A percentile compares a stretch with the other conserved stretches of the same genome.
Evolutionary conservation across 2,113 vertebrate species (phyloP).

Genomic region (Rhadina sibilatrix): DNA sequence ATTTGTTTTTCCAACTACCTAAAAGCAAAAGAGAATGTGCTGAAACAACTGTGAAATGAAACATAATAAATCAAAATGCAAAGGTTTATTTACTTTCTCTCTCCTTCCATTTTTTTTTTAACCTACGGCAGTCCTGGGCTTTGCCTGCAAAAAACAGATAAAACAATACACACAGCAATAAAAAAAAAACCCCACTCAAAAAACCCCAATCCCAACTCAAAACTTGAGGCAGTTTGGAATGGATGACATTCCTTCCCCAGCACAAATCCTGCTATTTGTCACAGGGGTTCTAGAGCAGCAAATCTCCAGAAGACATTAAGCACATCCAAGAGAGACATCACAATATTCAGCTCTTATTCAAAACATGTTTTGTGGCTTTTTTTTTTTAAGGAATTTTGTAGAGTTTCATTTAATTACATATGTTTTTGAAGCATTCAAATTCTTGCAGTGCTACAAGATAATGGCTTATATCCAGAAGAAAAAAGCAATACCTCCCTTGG

Average conservation of each 20-base stretch:
- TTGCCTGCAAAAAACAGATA: not conserved
- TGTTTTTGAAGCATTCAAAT: not conserved
- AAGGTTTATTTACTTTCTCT: not conserved
- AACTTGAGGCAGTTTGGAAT: not conserved
- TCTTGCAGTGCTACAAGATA: not conserved
- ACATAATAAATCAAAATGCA: slow-evolving; percentile 22
- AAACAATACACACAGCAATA: not conserved
- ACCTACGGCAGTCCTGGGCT: not conserved
- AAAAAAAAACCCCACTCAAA: not conserved
- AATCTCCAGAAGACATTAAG: not conserved
- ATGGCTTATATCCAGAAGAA: not conserved
- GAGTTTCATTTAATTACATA: not conserved
- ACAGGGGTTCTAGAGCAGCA: not conserved
- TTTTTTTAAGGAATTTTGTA: not conserved
- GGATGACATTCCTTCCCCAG: not conserved
- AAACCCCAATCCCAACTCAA: not conserved
- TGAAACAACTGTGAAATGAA: not conserved
- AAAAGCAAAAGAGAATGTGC: not conserved
- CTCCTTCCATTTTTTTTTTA: not conserved
- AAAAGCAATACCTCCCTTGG: not conserved
- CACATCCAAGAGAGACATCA: not conserved
- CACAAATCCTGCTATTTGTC: not conserved
- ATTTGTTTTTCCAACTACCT: slow-evolving; percentile 26
- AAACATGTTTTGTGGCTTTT: not conserved
- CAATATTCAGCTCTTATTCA: not conserved